Conservation (phyloP, 2,888 invertebrate genomes). For the Perizoma flavofasciatum region DNA sequence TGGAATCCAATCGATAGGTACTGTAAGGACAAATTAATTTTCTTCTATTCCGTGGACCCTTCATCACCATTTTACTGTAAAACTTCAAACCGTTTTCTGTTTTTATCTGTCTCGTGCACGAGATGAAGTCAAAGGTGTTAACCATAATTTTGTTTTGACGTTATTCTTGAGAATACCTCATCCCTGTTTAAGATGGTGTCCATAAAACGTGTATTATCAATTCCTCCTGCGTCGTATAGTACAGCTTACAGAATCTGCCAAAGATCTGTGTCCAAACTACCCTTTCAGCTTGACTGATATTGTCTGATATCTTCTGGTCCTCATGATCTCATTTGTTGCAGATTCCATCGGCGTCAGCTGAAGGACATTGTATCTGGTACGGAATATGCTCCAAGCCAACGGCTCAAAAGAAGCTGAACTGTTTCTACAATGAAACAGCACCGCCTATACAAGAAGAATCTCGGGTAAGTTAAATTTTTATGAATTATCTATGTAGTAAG, state of each 20-base stretch:
- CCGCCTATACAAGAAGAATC: constrained; percentile 46
- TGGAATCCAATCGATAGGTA: constrained; percentile 17
- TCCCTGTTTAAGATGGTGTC: no score
- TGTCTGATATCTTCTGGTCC: no score
- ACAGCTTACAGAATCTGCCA: no score
- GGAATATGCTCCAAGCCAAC: constrained; percentile 41
- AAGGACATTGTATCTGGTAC: constrained; percentile 68
- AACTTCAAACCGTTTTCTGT: not conserved
- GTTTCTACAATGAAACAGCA: constrained; percentile 52
- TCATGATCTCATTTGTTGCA: constrained; percentile 39
- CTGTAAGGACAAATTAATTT: constrained; percentile 11
- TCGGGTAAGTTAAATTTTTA: constrained; percentile 49
- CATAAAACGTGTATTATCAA: no score
- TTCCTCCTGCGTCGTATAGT: no score
- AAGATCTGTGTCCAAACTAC: no score
- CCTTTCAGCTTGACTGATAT: no score
- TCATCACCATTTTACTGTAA: constrained; percentile 1
- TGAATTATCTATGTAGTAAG: not conserved
- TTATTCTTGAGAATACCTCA: no score
- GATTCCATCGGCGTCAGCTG: constrained; percentile 56
- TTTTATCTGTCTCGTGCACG: no score
- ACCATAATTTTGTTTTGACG: no score
- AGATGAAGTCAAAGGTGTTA: no score
- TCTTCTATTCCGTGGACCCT: not conserved
- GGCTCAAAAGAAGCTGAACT: constrained; percentile 41